phyloP scores from a whole-genome alignment of 2,113 vertebrate genomes.

The Riparia riparia region DNA sequence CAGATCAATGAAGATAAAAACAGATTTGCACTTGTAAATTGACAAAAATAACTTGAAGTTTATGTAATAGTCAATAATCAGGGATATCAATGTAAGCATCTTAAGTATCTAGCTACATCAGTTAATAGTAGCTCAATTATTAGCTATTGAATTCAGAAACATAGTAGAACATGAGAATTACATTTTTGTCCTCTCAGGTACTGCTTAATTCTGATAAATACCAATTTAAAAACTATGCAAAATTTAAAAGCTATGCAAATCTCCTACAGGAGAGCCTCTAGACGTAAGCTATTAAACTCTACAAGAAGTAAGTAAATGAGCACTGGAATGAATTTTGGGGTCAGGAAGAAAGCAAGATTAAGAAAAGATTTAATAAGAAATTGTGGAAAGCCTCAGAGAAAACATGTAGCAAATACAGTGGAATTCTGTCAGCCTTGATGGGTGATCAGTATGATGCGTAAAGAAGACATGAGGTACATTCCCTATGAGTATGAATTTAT shows the following conservation, averaged over 20 bases:
- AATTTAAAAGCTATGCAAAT: not conserved
- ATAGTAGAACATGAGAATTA: not conserved
- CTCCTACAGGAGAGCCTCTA: not conserved
- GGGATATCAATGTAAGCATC: not conserved
- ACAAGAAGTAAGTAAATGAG: not conserved
- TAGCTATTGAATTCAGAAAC: not conserved
- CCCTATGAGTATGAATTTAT: not conserved
- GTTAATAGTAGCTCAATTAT: not conserved
- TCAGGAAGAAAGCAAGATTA: not conserved
- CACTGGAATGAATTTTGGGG: not conserved
- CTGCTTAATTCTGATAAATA: not conserved
- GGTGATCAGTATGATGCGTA: not conserved
- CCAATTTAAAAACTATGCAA: not conserved
- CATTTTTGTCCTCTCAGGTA: not conserved
- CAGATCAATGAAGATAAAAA: not conserved
- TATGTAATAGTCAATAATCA: not conserved
- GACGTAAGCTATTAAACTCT: not conserved
- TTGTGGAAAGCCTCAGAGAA: not conserved
- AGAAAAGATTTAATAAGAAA: not conserved
- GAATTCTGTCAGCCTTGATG: not conserved
- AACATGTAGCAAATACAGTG: not conserved
- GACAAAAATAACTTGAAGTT: not conserved
- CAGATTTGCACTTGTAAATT: not conserved
- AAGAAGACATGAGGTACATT: not conserved
- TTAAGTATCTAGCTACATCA: not conserved